Conservation (phyloP, 1,140 invertebrate species). For the Rhyzopertha dominica region DNA sequence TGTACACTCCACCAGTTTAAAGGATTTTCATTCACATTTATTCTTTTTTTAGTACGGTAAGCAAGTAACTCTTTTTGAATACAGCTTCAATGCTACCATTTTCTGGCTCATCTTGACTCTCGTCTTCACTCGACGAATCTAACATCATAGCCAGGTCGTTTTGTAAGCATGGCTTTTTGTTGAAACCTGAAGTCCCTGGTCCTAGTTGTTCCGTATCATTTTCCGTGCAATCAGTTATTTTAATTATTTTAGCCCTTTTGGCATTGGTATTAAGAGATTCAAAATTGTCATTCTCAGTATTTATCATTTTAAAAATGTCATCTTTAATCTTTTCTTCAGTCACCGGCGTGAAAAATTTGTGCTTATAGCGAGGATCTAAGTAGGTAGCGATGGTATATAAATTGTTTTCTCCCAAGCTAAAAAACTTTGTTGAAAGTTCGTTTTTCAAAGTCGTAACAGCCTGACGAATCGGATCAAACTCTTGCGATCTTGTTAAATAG, state of each 20-base stretch:
- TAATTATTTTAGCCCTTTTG: constrained; percentile 12
- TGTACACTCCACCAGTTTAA: no score
- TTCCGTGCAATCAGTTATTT: constrained; percentile 14
- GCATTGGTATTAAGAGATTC: constrained; percentile 7
- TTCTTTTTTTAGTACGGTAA: no score
- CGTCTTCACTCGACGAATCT: constrained; percentile 23
- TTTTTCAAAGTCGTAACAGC: constrained; percentile 14
- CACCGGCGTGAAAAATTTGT: constrained; percentile 30
- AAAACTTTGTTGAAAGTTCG: constrained; percentile 24
- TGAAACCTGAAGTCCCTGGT: constrained; percentile 12
- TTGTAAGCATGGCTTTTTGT: constrained; percentile 19
- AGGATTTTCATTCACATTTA: no score
- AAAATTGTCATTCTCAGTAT: constrained; percentile 2
- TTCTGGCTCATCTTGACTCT: constrained; percentile 20
- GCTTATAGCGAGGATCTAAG: constrained; percentile 34
- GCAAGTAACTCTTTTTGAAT: no score
- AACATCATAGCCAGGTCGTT: constrained; percentile 19
- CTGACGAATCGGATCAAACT: constrained; percentile 13
- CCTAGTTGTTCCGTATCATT: constrained; percentile 15
- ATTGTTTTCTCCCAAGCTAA: constrained; percentile 19
- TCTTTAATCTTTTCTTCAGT: constrained; percentile 30
- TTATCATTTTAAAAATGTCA: constrained; percentile 22
- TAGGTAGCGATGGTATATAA: constrained; percentile 29
- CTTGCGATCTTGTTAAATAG: constrained; percentile 17
- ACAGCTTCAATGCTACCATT: no score